Percentiles rank a stretch among this genome's conserved stretches.
Conservation (phyloP, 2,113 vertebrate species). For the Chelonoidis abingdonii region DNA sequence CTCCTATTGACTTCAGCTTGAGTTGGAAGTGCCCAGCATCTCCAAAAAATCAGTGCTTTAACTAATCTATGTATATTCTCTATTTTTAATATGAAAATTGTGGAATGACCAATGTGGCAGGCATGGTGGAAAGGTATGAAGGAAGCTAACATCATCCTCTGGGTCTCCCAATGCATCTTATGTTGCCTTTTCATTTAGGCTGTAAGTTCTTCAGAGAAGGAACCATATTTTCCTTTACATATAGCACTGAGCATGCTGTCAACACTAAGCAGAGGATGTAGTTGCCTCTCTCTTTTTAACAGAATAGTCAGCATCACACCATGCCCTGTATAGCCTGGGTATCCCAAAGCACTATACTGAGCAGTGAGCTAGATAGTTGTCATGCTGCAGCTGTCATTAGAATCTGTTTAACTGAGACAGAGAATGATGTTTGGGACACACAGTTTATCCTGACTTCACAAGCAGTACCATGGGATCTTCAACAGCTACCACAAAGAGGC, state of each 20-base stretch:
- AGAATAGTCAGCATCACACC: constrained; percentile 15
- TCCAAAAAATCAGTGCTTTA: not conserved
- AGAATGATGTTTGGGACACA: not conserved
- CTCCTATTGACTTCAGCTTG: not conserved
- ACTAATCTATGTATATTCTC: accelerated
- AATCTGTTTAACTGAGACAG: not conserved
- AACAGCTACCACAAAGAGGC: not conserved
- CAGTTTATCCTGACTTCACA: accelerated
- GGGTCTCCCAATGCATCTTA: not conserved
- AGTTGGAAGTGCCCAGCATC: not conserved
- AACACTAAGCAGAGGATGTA: not conserved
- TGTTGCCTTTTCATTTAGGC: not conserved
- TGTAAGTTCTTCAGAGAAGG: not conserved
- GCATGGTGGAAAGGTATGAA: not conserved
- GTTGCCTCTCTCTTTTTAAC: constrained; percentile 7
- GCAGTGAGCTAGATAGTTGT: not conserved
- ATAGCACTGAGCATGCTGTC: not conserved
- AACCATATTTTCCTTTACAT: not conserved
- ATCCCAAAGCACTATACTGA: constrained; percentile 24
- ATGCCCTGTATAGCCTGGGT: not conserved
- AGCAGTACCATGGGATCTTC: not conserved
- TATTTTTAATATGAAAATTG: not conserved
- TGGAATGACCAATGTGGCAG: not conserved
- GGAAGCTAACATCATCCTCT: not conserved
- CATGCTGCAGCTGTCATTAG: not conserved